Evolutionary conservation across 2,797 vertebrate genomes (phyloP).

Genomic region (Mareca penelope): DNA sequence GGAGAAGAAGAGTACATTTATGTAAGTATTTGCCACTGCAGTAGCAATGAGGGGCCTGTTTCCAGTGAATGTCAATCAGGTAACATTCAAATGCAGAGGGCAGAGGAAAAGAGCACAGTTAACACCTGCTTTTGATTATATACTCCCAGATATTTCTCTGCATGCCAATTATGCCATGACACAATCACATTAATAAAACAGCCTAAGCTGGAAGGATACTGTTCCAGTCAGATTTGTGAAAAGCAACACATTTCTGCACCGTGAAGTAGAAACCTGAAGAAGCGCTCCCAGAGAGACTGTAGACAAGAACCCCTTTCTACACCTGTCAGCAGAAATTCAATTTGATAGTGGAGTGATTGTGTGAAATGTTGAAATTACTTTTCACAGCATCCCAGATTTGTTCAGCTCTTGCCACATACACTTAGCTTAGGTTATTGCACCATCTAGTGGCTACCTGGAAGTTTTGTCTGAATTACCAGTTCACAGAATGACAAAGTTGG

Average conservation of each 20-base stretch:
- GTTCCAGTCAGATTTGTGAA: background rate
- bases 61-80: background rate
- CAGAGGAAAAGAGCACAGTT: background rate
- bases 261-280: background rate
- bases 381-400: background rate
- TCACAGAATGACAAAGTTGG: background rate
- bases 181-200: background rate
- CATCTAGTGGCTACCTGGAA: slow-evolving; percentile 57
- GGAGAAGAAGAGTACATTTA: background rate
- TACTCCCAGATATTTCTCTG: background rate
- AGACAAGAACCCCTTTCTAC: background rate
- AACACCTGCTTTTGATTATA: background rate
- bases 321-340: background rate
- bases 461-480: background rate
- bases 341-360: background rate
- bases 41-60: background rate
- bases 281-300: background rate
- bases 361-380: background rate
- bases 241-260: background rate
- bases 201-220: background rate
- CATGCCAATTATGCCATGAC: background rate
- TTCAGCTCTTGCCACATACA: background rate
- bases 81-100: background rate
- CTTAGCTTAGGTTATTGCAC: background rate
- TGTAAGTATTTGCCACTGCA: background rate